Evolutionary conservation across 2,888 invertebrate species (phyloP).

Genomic region (Phyllotreta striolata): DNA sequence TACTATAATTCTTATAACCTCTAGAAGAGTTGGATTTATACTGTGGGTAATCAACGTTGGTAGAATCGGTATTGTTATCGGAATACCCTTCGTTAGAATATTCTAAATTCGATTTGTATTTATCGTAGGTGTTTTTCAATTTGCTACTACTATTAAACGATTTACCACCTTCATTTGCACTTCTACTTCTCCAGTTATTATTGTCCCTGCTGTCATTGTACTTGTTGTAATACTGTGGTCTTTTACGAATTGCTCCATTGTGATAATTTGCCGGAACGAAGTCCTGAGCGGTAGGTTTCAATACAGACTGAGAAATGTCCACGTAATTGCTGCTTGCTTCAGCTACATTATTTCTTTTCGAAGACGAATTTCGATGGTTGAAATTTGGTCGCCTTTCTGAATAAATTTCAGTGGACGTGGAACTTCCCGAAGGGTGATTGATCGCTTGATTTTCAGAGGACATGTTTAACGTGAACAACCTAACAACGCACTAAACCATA

Average conservation of each 20-base stretch:
- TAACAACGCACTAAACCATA: too few species aligned
- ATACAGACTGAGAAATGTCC: slow-evolving; percentile 33
- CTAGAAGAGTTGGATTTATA: too few species aligned
- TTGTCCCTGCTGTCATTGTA: slow-evolving; percentile 31
- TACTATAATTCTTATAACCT: slow-evolving; percentile 16
- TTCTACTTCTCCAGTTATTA: slow-evolving; percentile 30
- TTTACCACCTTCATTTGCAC: slow-evolving; percentile 41
- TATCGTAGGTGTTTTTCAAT: slow-evolving; percentile 17
- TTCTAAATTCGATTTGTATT: slow-evolving; percentile 25
- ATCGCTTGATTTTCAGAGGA: too few species aligned
- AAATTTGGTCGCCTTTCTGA: too few species aligned
- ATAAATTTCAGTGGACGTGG: too few species aligned
- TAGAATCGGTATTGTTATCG: too few species aligned
- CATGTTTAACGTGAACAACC: too few species aligned
- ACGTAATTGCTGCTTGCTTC: slow-evolving; percentile 9
- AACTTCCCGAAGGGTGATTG: too few species aligned
- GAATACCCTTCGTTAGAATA: background rate
- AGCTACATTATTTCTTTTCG: too few species aligned
- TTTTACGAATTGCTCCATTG: slow-evolving; percentile 42
- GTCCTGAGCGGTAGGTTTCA: slow-evolving; percentile 45
- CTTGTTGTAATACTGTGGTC: slow-evolving; percentile 34
- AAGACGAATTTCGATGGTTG: too few species aligned
- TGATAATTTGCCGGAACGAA: slow-evolving; percentile 38
- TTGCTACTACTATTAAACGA: slow-evolving; percentile 39
- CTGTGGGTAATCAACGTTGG: too few species aligned